A percentile compares a stretch with the other conserved stretches of the same genome.
Conservation (phyloP, 2,888 invertebrate genomes). For the Ormyrus thymus region DNA sequence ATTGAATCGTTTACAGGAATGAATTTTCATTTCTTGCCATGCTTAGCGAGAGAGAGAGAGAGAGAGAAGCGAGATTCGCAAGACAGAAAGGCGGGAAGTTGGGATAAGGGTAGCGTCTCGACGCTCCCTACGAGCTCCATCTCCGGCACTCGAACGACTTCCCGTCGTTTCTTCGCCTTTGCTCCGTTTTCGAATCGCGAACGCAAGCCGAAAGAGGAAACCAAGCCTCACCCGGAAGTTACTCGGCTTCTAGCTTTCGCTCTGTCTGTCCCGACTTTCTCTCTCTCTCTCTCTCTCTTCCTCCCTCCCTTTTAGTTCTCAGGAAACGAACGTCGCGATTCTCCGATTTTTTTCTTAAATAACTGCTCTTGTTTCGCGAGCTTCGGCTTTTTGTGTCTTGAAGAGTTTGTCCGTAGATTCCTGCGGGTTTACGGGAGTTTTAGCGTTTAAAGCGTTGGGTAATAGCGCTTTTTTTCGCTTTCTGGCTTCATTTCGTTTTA, state of each 20-base stretch:
- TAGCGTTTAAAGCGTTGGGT: too few species aligned
- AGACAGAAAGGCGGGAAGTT: conserved; percentile 7
- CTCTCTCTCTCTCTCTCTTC: too few species aligned
- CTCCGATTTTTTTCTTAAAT: not conserved
- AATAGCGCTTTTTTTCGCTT: too few species aligned
- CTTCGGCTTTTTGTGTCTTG: not conserved
- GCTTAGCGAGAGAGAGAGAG: conserved; percentile 1
- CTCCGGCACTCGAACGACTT: conserved; percentile 63
- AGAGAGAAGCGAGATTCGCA: conserved; percentile 48
- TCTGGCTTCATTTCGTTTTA: too few species aligned
- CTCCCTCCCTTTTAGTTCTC: too few species aligned
- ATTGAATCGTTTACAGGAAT: conserved; percentile 60
- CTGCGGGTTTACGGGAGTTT: too few species aligned
- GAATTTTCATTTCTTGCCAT: conserved; percentile 56
- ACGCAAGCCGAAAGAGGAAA: conserved; percentile 39
- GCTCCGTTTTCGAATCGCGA: conserved; percentile 53
- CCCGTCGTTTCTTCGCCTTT: conserved; percentile 57
- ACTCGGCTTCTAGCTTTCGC: conserved; percentile 55
- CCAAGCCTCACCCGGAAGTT: conserved; percentile 57
- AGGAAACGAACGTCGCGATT: not conserved
- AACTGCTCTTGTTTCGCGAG: not conserved
- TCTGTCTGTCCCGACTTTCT: not conserved
- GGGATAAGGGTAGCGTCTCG: conserved; percentile 47
- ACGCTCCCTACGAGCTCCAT: conserved; percentile 59
- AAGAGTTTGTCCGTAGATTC: too few species aligned